Base-by-base conservation (phyloP, 2,113 vertebrate species). In the Xenopus borealis region DNA sequence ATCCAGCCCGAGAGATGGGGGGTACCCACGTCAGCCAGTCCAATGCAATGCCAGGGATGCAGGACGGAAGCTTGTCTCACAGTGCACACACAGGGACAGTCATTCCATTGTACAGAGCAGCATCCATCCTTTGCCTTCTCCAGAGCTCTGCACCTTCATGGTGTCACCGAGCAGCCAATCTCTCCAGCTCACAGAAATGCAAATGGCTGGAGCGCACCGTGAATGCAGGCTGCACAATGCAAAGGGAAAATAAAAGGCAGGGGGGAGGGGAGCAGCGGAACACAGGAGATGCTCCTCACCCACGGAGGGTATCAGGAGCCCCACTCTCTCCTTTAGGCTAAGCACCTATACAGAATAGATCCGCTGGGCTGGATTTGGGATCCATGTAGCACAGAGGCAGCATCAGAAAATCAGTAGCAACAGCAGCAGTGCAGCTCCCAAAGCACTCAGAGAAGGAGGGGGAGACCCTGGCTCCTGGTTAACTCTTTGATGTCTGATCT, bases 181-280 rank as follows among this genome's bases (percentile, higher is more conserved):
- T 53, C 19, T 50, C 17, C 59, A 64, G 74, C 66, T 55, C 53
- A 44, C 12, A 23, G 44, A 68, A 70, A 70, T 77, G 74, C 66
- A 77, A 77, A 77, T 77, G 74, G 74, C 74, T 77, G 74, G 23
- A 70, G 66, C 67, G 61, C 74, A 77, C 30, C 30, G 67, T 62
- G 67, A 23, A 67, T 30, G 40, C 59, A 77, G 74, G 46, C 74
- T 70, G 74, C 74, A 77, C 74, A 77, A 77, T 77, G 66, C 55
- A 57, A 77, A 76, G 20, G 73, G 55, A 46, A 50, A 50, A 16
- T 2, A 16, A 50, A 50, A 50, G 45, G 46, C 44, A 47, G 52
- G 74, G 74, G 74, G 74, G 69, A 62, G 66, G 74, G 74, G 65
- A 70, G 58, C 4, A 16, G 8, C n/a, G 64, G 63, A 59, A 58